Conservation (phyloP, 2,797 vertebrate species). For the Cichlasoma orientale region DNA sequence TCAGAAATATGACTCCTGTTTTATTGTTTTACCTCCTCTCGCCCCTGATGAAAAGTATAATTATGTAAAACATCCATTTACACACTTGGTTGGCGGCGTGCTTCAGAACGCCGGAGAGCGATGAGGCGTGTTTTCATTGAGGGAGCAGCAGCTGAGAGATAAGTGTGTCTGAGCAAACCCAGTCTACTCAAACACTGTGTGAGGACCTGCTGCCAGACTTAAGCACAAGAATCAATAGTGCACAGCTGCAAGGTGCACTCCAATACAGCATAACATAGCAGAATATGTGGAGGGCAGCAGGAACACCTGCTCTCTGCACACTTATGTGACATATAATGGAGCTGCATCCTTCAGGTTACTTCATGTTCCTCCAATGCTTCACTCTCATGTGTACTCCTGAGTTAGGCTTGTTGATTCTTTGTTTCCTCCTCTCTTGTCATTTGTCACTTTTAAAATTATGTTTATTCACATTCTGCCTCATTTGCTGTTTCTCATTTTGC, state of each 20-base stretch:
- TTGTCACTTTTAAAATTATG: rapidly evolving
- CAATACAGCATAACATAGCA: neutral
- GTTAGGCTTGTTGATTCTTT: neutral
- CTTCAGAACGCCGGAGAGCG: slow-evolving; percentile 9
- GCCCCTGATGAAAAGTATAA: slow-evolving; percentile 34
- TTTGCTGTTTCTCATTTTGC: neutral
- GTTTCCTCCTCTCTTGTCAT: neutral
- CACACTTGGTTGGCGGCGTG: slow-evolving; percentile 24
- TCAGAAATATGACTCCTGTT: neutral
- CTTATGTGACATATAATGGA: neutral
- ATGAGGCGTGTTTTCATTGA: slow-evolving; percentile 31
- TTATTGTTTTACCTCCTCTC: neutral
- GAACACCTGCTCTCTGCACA: slow-evolving; percentile 12
- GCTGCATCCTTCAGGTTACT: neutral
- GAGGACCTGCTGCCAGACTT: slow-evolving; percentile 46
- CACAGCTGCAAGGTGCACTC: slow-evolving; percentile 45
- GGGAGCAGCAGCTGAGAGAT: slow-evolving; percentile 48
- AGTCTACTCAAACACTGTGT: slow-evolving; percentile 27
- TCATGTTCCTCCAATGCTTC: neutral
- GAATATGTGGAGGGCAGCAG: neutral
- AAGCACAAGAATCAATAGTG: slow-evolving; percentile 52
- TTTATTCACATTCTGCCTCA: neutral
- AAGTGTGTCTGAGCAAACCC: slow-evolving; percentile 47
- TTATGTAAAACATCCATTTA: slow-evolving; percentile 65
- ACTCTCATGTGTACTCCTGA: neutral